A percentile compares a stretch with the other conserved stretches of the same genome.
Conservation (phyloP, 2,113 vertebrate species). For the Mastomys natalensis region DNA sequence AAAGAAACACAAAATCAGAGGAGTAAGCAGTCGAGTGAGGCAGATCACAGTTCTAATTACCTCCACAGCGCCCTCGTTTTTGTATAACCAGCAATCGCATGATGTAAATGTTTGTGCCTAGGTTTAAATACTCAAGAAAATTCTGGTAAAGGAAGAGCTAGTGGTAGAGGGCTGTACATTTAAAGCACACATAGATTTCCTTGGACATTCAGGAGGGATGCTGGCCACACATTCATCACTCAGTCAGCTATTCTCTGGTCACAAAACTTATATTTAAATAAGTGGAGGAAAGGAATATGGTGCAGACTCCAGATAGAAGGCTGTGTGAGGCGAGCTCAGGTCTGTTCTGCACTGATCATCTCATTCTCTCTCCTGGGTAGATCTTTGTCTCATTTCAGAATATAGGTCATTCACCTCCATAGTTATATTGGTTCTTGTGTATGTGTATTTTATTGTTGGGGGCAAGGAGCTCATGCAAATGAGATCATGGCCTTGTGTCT, state of each 20-base stretch:
- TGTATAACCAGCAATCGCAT: neutral
- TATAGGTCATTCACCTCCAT: neutral
- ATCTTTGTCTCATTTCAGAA: neutral
- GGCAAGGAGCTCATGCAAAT: neutral
- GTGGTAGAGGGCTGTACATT: neutral
- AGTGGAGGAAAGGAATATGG: neutral
- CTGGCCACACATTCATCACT: neutral
- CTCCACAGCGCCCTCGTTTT: neutral
- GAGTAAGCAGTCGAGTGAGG: neutral
- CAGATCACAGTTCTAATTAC: neutral
- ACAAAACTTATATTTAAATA: neutral
- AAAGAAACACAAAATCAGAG: neutral
- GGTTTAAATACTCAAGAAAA: constrained; percentile 4
- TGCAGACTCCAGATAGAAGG: neutral
- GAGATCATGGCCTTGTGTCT: neutral
- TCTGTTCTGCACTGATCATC: neutral
- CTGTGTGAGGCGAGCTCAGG: neutral
- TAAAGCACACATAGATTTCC: neutral
- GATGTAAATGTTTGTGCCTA: neutral
- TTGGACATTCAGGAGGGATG: neutral
- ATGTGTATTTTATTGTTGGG: neutral
- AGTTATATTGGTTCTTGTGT: neutral
- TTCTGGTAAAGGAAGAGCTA: neutral
- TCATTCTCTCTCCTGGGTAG: neutral
- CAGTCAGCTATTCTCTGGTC: neutral